Evolutionary conservation across 2,113 vertebrate species (phyloP), one percentile per base, ranked within the genome.

Genomic region (Sander lucioperca): DNA sequence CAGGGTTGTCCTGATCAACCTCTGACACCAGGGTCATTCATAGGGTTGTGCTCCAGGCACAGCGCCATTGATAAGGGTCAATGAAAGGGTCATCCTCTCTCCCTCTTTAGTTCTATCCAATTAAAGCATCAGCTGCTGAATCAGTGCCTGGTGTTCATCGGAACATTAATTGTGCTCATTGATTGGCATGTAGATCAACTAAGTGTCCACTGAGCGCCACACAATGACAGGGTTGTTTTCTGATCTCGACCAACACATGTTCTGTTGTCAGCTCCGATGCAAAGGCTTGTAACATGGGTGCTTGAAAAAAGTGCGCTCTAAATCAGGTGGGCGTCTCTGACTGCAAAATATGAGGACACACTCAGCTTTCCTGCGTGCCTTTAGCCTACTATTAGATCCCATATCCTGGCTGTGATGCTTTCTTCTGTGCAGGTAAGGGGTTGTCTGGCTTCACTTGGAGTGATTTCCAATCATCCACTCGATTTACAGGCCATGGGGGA

Each of bases 1-100:
- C 88, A 80, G 90, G 91, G 90, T 85, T 91, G 89, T 92, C 90
- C 92, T 84, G 91, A 89, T 93, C 91, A 85, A 95, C 95, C 94
- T 89, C 80, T 95, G 94, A 95, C 94, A 90, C 85, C 57, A 15
- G 89, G 94, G 95, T 94, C 92, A 92, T 79, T 89, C 86, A 84
- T 83, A 64, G 87, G 91, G 92, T 89, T 89, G 84, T 84, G 86
- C 91, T 91, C 80, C 83, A 82, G 90, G 85, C 90, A 89, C 39
- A 19, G 80, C 67, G 80, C 72, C 80, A 90, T 90, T 89, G 89
- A 87, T 82, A 88, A 84, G 87, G 93, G 93, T 95, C 93, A 91
- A 21, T 62, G 77, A 65, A 91, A 74, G 89, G 94, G 93, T 94
- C 91, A 65, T 82, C 86, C 71, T 80, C 57, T 57, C 77, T 87